Base-by-base conservation (phyloP, 2,797 vertebrate genomes). In the Leptatherina wallacei region DNA sequence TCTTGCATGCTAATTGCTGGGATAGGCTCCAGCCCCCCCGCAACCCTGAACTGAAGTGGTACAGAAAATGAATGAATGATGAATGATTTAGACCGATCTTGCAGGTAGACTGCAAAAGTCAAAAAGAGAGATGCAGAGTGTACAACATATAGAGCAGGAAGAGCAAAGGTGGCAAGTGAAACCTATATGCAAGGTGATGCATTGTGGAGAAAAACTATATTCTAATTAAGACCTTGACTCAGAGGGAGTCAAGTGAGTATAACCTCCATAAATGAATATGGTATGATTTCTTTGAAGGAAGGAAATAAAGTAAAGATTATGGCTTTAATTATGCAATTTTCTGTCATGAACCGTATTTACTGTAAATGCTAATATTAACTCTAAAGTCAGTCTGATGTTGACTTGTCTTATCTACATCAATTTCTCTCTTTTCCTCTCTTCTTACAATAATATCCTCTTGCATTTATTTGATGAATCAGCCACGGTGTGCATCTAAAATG, bases 191-290 rank as follows among this genome's bases (percentile, higher is more conserved):
- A 38, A 33, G 54, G 24, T 42, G 11, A 51, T 7, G 36, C 22
- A 24, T 44, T 61, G 29, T 60, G n/a, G 14, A 70, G 40, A 18
- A 59, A 59, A 65, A 65, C 18, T 0, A 0, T 60, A 55, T 29
- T 57, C 51, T 73, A 71, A 72, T 69, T 61, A 57, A 55, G 78
- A 62, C 33, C 30, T 29, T 42, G 60, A 75, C 61, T 69, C 63
- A 68, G 32, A 52, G 58, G 71, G 70, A 82, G 38, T 79, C 65
- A 70, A 33, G 12, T 20, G 42, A 47, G 35, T 11, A 32, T 54
- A 40, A 65, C 24, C 24, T 80, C 57, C 3, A 13, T 49, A 61
- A 61, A 69, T 73, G 58, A 80, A 63, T 82, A 72, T 0, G 5
- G 35, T 33, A 7, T 36, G 32, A 61, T 10, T 18, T 40, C 13